Evolutionary conservation across 2,113 vertebrate species (phyloP).

Genomic region (Mungos mungo): DNA sequence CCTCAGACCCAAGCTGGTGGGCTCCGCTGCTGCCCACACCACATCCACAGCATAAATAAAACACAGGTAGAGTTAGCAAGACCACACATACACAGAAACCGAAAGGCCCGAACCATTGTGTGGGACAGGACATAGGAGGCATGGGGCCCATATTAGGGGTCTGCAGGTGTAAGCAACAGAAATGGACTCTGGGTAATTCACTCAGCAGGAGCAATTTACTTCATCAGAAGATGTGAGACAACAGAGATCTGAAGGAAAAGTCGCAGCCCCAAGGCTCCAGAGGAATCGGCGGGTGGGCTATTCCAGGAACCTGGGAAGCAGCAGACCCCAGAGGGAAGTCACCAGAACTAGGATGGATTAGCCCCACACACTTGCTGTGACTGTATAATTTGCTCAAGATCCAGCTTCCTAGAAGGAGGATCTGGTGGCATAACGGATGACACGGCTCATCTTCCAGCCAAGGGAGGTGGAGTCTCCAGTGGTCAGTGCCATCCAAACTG

Average conservation of each 20-base stretch:
- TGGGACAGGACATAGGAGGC: background rate
- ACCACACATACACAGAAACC: background rate
- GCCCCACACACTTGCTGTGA: background rate
- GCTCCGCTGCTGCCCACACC: background rate
- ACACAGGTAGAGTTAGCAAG: background rate
- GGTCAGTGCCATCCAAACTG: background rate
- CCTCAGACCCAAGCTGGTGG: background rate
- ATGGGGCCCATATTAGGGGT: background rate
- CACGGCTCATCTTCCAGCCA: too few species aligned
- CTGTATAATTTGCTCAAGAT: background rate
- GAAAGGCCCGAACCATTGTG: background rate
- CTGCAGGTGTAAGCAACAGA: conserved; percentile 18
- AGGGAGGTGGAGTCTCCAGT: background rate
- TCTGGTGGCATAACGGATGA: background rate
- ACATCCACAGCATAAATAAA: background rate
- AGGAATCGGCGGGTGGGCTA: background rate
- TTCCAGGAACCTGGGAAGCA: background rate
- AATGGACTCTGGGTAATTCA: background rate
- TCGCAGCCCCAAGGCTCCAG: background rate
- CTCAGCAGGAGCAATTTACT: background rate
- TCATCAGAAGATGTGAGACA: background rate
- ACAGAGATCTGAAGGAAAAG: background rate
- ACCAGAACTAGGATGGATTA: background rate
- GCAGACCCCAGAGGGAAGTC: background rate
- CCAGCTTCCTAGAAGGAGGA: background rate